Evolutionary conservation across 2,888 invertebrate genomes (phyloP).

Genomic region (Hypsopygia costalis): DNA sequence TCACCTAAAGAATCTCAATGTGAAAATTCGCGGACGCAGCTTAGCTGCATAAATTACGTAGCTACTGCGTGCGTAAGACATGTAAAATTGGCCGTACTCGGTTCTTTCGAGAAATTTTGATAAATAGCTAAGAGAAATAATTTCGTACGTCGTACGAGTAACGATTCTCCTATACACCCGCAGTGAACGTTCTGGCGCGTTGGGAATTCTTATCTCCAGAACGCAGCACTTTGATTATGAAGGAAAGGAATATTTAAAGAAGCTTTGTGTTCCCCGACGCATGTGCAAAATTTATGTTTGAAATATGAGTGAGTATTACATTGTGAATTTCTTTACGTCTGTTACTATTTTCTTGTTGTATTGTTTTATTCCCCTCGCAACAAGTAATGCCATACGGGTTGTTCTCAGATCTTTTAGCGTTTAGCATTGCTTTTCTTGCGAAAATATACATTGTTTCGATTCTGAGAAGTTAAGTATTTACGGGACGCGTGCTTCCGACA

Average conservation of each 20-base stretch:
- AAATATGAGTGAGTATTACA: slow-evolving; percentile 47
- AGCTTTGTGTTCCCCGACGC: slow-evolving; percentile 59
- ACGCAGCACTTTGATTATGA: slow-evolving; percentile 77
- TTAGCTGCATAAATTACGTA: slow-evolving; percentile 48
- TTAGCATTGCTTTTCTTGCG: slow-evolving; percentile 1
- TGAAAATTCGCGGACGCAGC: slow-evolving; percentile 14
- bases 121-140: slow-evolving; percentile 71
- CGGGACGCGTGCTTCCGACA: no score
- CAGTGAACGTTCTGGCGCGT: slow-evolving; percentile 49
- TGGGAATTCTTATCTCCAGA: slow-evolving; percentile 72
- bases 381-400: neutral
- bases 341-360: slow-evolving; percentile 20
- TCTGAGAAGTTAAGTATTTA: neutral
- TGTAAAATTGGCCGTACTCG: slow-evolving; percentile 42
- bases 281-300: slow-evolving; percentile 65
- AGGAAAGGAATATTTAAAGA: slow-evolving; percentile 74
- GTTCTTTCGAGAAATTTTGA: slow-evolving; percentile 56
- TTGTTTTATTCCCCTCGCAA: slow-evolving; percentile 8
- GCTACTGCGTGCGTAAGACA: slow-evolving; percentile 34
- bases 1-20: slow-evolving; percentile 9
- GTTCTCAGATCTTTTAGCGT: slow-evolving; percentile 2
- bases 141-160: slow-evolving; percentile 49
- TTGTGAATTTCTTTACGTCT: slow-evolving; percentile 35
- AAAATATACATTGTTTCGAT: slow-evolving; percentile 5
- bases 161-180: slow-evolving; percentile 47